A percentile compares a stretch with the other conserved stretches of the same genome.
phyloP scores from a whole-genome alignment of 2,888 invertebrate species.

The Xestia c-nigrum region DNA sequence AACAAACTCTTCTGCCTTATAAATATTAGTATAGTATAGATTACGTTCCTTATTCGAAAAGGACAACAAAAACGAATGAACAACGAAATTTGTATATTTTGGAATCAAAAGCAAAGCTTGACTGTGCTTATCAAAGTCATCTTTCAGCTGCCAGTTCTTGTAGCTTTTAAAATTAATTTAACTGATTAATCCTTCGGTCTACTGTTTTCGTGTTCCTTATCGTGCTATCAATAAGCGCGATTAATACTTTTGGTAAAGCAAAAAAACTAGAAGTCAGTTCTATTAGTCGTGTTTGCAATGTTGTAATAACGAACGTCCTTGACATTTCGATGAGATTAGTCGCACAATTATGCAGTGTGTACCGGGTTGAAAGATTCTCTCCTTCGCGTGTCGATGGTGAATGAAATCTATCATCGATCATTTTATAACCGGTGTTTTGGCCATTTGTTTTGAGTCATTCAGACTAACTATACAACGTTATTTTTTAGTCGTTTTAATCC shows the following conservation, averaged over 20 bases:
- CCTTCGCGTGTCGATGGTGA: not conserved
- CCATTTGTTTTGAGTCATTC: no score
- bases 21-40: no score
- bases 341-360: conserved; percentile 15
- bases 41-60: not conserved
- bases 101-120: not conserved
- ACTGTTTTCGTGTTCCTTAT: conserved; percentile 21
- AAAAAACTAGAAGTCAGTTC: conserved; percentile 42
- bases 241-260: conserved; percentile 29
- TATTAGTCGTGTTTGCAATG: conserved; percentile 15
- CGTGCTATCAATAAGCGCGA: conserved; percentile 38
- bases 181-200: conserved; percentile 12
- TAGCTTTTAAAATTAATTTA: conserved; percentile 3
- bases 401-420: no score
- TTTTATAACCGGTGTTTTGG: no score
- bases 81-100: not conserved
- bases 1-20: no score
- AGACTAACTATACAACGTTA: no score
- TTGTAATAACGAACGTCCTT: conserved; percentile 49
- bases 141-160: conserved; percentile 9
- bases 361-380: conserved; percentile 3
- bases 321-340: conserved; percentile 54
- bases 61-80: not conserved
- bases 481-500: no score
- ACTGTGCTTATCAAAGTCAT: not conserved